Evolutionary conservation across 2,113 vertebrate species (phyloP).

Genomic region (Hippolais icterina): DNA sequence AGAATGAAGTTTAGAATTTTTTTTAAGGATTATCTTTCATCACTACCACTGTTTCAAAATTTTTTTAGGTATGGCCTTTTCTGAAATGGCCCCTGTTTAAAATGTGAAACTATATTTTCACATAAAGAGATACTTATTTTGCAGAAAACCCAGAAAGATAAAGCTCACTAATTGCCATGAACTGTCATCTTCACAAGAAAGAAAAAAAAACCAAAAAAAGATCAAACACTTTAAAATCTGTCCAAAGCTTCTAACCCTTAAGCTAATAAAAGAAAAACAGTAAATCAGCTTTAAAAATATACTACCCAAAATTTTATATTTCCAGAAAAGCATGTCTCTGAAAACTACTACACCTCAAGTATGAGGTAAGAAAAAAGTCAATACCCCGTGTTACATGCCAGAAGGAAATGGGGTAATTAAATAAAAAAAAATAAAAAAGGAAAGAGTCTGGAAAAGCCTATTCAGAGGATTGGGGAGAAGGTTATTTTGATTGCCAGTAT

Average conservation of each 20-base stretch:
- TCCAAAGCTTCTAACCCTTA: conserved; percentile 29
- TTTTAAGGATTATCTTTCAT: background rate
- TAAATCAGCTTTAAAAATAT: conserved; percentile 21
- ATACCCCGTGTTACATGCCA: background rate
- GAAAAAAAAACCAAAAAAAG: background rate
- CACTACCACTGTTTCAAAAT: background rate
- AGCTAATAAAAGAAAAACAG: conserved; percentile 37
- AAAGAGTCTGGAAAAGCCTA: background rate
- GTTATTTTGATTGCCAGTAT: background rate
- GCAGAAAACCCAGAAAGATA: conserved; percentile 7
- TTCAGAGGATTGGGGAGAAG: background rate
- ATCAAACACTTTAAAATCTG: conserved; percentile 31
- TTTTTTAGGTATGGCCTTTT: background rate
- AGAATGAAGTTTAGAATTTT: background rate
- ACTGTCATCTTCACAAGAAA: background rate
- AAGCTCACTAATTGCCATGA: conserved; percentile 13
- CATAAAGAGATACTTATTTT: background rate
- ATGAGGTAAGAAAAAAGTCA: background rate
- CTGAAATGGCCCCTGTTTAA: background rate
- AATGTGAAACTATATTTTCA: background rate
- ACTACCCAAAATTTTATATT: background rate
- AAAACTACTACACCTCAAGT: background rate
- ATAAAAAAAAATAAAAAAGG: background rate
- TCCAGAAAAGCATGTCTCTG: background rate
- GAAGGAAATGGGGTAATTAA: background rate